Conservation (phyloP, 37 sponge, comb jelly and placozoan genomes). For the Aplysina aerophoba region DNA sequence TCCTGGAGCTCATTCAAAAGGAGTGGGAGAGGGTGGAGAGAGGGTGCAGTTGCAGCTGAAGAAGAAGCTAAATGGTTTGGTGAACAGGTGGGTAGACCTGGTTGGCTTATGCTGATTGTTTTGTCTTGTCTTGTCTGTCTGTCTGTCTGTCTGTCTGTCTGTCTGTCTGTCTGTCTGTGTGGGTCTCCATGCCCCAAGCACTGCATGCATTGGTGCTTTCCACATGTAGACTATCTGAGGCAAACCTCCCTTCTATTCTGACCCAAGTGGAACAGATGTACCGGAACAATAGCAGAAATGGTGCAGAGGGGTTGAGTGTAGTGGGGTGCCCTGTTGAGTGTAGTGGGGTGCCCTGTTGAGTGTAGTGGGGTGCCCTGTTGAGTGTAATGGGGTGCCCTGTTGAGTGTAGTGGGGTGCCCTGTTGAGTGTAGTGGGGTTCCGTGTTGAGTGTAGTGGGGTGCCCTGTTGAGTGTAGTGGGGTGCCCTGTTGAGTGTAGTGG, state of each 20-base stretch:
- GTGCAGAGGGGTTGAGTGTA: constrained; percentile 23
- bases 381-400: no score
- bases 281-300: constrained; percentile 75
- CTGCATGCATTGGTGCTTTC: background rate
- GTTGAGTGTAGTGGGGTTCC: no score
- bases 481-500: no score
- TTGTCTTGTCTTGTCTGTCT: background rate
- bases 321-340: no score
- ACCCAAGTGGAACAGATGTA: constrained; percentile 70
- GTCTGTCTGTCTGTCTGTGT: background rate
- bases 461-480: no score
- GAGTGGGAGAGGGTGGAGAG: background rate
- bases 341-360: no score
- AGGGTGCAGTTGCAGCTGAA: constrained; percentile 28
- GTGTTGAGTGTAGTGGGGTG: no score
- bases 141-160: background rate
- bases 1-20: background rate
- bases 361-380: no score
- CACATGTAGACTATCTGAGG: constrained; percentile 66
- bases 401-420: no score
- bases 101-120: background rate
- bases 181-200: background rate
- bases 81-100: constrained; percentile 64
- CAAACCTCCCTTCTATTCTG: constrained; percentile 64
- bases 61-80: constrained; percentile 65